Percentiles rank a stretch among this genome's conserved stretches.
phyloP scores from a whole-genome alignment of 2,113 vertebrate species.

The Gracilinanus agilis region DNA sequence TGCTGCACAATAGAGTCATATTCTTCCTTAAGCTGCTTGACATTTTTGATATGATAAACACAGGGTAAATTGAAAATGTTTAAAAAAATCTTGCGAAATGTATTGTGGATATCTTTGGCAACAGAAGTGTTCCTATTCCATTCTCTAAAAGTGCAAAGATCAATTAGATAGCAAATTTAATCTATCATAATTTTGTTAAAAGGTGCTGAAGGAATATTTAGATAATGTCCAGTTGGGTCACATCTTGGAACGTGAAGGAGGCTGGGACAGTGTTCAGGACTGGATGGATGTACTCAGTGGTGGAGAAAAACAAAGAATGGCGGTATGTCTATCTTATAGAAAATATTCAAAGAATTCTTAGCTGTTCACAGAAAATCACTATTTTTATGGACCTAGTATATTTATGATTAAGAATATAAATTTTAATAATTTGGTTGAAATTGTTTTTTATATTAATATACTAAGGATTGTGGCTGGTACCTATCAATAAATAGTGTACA shows the following conservation, averaged over 20 bases:
- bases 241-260: conserved; percentile 95
- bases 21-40: conserved; percentile 3
- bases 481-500: conserved; percentile 9
- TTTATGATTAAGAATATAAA: conserved; percentile 11
- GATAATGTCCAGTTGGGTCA: conserved; percentile 97
- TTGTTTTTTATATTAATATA: background rate
- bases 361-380: background rate
- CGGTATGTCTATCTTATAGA: conserved; percentile 85
- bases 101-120: conserved; percentile 26
- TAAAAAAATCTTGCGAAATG: conserved; percentile 42
- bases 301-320: conserved; percentile 99
- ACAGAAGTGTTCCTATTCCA: conserved; percentile 24
- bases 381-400: background rate
- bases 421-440: conserved; percentile 35
- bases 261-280: conserved; percentile 96
- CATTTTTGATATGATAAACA: conserved; percentile 23
- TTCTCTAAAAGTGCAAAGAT: conserved; percentile 51
- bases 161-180: conserved; percentile 1
- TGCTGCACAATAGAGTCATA: background rate
- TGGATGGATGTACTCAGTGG: conserved; percentile 99
- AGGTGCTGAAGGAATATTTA: conserved; percentile 98
- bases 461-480: background rate
- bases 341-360: background rate
- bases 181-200: conserved; percentile 71
- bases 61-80: conserved; percentile 18